Conservation (phyloP, 2,113 vertebrate species). For the Lasiurus cinereus region DNA sequence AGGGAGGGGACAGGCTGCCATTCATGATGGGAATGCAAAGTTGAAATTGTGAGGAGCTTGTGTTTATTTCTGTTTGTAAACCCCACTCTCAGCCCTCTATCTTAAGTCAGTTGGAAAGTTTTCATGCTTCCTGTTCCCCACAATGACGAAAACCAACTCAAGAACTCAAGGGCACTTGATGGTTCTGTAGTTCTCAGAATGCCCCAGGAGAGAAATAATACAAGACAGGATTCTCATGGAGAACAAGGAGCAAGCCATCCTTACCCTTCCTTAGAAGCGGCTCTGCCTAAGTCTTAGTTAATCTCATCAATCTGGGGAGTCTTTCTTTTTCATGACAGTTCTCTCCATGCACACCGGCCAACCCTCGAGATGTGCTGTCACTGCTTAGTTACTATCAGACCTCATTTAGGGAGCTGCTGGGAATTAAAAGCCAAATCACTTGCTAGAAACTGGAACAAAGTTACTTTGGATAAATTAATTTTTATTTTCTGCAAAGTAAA, state of each 20-base stretch:
- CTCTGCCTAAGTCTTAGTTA: background rate
- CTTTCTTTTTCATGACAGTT: background rate
- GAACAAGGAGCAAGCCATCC: background rate
- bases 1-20: no score
- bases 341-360: background rate
- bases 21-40: background rate
- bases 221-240: background rate
- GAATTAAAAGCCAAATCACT: constrained; percentile 81
- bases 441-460: constrained; percentile 74
- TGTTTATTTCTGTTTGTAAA: background rate
- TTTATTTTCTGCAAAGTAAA: constrained; percentile 87
- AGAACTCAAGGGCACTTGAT: background rate
- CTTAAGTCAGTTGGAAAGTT: background rate
- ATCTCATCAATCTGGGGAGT: background rate
- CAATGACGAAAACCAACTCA: background rate
- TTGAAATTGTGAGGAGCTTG: background rate
- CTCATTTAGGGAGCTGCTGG: constrained; percentile 18
- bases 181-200: background rate
- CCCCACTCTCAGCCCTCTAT: background rate
- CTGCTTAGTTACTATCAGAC: background rate
- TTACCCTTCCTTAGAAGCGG: background rate
- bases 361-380: background rate
- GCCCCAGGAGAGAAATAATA: background rate
- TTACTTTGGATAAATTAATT: constrained; percentile 82
- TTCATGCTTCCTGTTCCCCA: background rate